phyloP scores from a whole-genome alignment of 2,113 vertebrate genomes.

The Cynopterus brachyotis region DNA sequence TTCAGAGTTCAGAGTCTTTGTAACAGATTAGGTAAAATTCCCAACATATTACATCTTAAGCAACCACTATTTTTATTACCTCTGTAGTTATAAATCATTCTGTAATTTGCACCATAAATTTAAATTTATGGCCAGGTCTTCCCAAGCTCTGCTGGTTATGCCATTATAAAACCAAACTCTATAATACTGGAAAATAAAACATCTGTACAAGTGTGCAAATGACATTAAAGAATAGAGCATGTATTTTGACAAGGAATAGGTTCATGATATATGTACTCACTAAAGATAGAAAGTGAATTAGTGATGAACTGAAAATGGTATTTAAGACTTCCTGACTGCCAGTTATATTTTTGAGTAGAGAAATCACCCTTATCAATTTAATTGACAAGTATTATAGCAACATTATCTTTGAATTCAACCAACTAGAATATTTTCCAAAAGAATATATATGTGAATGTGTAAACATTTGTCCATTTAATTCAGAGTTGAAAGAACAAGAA shows the following conservation, averaged over 20 bases:
- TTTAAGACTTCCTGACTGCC: not conserved
- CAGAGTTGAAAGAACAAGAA: not conserved
- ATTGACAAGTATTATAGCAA: not conserved
- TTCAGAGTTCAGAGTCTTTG: not conserved
- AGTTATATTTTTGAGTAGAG: not conserved
- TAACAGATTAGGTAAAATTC: not conserved
- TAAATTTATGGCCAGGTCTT: not conserved
- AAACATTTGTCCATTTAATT: not conserved
- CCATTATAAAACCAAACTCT: not conserved
- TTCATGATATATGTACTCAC: not conserved
- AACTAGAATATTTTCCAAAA: not conserved
- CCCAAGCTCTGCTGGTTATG: not conserved
- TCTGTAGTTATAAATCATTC: not conserved
- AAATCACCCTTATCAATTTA: not conserved
- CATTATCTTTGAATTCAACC: not conserved
- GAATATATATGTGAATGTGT: not conserved
- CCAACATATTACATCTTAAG: not conserved
- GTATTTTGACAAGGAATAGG: not conserved
- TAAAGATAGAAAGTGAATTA: not conserved
- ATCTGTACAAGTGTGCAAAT: not conserved
- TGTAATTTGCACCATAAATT: not conserved
- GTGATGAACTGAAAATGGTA: not conserved
- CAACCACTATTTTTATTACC: not conserved
- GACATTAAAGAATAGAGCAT: not conserved
- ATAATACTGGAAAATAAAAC: not conserved